A percentile compares a stretch with the other conserved stretches of the same genome.
These are phyloP conservation scores for Ruditapes philippinarum DNA, from an alignment of 1,140 invertebrate species.

Conservation along the genomic window DNA sequence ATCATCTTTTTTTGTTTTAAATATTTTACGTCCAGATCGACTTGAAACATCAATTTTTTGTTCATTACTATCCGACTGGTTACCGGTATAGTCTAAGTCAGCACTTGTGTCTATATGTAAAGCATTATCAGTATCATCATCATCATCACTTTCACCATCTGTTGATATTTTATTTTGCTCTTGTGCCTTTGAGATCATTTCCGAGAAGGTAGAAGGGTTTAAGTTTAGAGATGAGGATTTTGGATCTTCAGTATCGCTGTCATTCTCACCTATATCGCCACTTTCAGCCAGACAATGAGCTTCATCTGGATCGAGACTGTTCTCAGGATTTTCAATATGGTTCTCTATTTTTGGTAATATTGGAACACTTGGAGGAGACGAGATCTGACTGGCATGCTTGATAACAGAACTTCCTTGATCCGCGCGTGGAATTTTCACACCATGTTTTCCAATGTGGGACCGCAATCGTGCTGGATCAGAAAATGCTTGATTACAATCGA, in stretches of 20 bases:
- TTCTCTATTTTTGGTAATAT: not conserved
- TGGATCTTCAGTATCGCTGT: conserved; percentile 59
- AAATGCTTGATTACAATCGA: conserved; percentile 93
- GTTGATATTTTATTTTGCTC: conserved; percentile 54
- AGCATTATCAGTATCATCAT: conserved; percentile 28
- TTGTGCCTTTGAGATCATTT: conserved; percentile 77
- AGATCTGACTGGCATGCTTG: conserved; percentile 3
- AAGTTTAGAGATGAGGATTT: conserved; percentile 81
- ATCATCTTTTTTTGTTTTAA: conserved; percentile 75
- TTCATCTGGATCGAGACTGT: conserved; percentile 56
- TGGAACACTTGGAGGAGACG: no score
- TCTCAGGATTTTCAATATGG: conserved; percentile 44
- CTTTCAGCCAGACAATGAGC: conserved; percentile 24
- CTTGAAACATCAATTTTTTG: conserved; percentile 54
- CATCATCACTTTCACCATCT: conserved; percentile 19
- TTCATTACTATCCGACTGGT: conserved; percentile 31
- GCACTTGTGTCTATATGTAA: conserved; percentile 21
- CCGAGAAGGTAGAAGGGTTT: conserved; percentile 79
- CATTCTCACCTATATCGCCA: conserved; percentile 59
- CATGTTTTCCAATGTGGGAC: conserved; percentile 87
- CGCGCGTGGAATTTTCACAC: conserved; percentile 75
- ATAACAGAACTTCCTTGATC: conserved; percentile 20
- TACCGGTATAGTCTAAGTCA: conserved; percentile 26
- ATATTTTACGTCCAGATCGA: conserved; percentile 79
- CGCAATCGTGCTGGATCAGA: conserved; percentile 86